These are phyloP conservation scores for Acronicta aceris DNA, from an alignment of 2,888 invertebrate genomes.

Conservation along the genomic window DNA sequence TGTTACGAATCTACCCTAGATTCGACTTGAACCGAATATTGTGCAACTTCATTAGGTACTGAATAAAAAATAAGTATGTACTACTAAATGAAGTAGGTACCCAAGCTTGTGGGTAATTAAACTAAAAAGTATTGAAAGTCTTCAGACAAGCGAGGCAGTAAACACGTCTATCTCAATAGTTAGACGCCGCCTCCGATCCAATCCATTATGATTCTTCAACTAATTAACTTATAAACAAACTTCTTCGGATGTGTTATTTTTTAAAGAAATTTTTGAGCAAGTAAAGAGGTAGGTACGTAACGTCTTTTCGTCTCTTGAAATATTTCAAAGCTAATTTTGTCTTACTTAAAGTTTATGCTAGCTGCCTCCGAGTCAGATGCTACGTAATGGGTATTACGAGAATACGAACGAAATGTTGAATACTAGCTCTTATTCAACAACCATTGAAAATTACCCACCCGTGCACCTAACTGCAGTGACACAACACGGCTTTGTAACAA, in stretches of 20 bases:
- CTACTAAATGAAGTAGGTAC: not conserved
- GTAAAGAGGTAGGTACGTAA: conserved; percentile 70
- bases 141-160: too few species aligned
- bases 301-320: conserved; percentile 73
- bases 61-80: too few species aligned
- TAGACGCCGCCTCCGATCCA: conserved; percentile 33
- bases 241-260: conserved; percentile 59
- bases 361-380: conserved; percentile 78
- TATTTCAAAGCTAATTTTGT: conserved; percentile 79
- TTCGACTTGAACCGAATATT: too few species aligned
- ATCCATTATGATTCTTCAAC: conserved; percentile 58
- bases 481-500: conserved; percentile 44
- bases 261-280: conserved; percentile 65
- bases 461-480: conserved; percentile 56
- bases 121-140: conserved; percentile 33
- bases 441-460: conserved; percentile 70
- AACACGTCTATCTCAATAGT: too few species aligned
- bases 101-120: not conserved
- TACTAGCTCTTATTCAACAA: conserved; percentile 62
- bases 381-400: conserved; percentile 70
- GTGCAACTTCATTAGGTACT: too few species aligned
- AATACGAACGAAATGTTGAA: conserved; percentile 67
- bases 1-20: too few species aligned
- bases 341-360: conserved; percentile 79
- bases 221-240: conserved; percentile 67